These are phyloP conservation scores for Irena cyanogastra DNA, from an alignment of 2,113 vertebrate species.

Conservation along the genomic window DNA sequence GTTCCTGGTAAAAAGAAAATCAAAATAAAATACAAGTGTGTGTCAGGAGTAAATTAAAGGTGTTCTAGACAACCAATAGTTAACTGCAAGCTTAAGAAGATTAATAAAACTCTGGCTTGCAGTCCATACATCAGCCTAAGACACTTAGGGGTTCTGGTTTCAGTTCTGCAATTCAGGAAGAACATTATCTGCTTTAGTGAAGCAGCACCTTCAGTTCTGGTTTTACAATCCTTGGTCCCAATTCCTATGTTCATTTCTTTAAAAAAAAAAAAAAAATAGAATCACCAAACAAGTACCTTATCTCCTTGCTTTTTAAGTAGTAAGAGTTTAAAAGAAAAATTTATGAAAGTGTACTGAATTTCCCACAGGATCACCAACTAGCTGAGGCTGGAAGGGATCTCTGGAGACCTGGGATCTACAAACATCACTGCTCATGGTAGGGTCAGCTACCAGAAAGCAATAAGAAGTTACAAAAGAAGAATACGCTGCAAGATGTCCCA, in stretches of 20 bases:
- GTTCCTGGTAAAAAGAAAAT: rapidly evolving
- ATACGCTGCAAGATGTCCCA: background rate
- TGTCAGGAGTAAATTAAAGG: background rate
- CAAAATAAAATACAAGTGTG: background rate
- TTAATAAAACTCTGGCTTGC: background rate
- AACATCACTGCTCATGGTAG: background rate
- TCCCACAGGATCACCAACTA: background rate
- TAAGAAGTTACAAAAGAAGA: background rate
- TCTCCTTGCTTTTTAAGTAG: background rate
- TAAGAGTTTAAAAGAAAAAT: background rate
- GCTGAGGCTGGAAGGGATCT: background rate
- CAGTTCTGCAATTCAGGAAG: background rate
- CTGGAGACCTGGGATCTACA: background rate
- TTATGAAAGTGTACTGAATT: background rate
- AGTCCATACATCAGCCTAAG: background rate
- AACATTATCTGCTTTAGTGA: background rate
- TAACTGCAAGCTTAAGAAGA: background rate
- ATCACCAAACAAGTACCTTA: background rate
- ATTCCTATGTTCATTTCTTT: background rate
- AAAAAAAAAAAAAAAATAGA: background rate
- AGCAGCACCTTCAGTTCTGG: background rate
- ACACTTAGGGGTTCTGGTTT: background rate
- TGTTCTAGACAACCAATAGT: background rate
- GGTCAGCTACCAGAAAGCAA: background rate
- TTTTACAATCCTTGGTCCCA: background rate